These are phyloP conservation scores for Noctua janthina DNA, from an alignment of 2,888 invertebrate genomes.

Conservation along the genomic window DNA sequence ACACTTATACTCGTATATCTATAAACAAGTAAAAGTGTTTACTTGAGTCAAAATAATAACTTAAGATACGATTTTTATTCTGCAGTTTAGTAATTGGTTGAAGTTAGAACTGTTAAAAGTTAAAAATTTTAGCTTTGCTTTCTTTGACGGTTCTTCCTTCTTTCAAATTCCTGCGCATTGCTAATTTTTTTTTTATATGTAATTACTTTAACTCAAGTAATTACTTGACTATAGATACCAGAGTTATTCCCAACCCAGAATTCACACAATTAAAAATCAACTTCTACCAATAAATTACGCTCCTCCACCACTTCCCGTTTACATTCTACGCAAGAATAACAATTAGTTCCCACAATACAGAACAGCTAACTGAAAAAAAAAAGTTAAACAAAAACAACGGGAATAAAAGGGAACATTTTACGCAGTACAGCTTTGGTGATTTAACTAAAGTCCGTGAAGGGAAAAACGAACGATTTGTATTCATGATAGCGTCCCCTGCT, in stretches of 20 bases:
- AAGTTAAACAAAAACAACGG: conserved; percentile 53
- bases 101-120: too few species aligned
- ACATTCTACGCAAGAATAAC: conserved; percentile 54
- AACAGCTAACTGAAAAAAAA: conserved; percentile 55
- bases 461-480: conserved; percentile 72
- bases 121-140: too few species aligned
- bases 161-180: too few species aligned
- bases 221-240: too few species aligned
- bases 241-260: background rate
- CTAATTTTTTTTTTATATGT: too few species aligned
- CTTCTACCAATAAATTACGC: conserved; percentile 47
- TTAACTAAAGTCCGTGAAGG: conserved; percentile 71
- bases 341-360: conserved; percentile 54
- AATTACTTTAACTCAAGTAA: too few species aligned
- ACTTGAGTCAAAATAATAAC: too few species aligned
- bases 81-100: too few species aligned
- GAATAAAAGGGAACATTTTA: conserved; percentile 65
- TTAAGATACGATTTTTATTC: too few species aligned
- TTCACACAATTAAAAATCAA: conserved; percentile 39
- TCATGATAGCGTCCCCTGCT: conserved; percentile 71
- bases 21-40: too few species aligned
- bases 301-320: conserved; percentile 42
- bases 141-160: too few species aligned
- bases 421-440: conserved; percentile 70
- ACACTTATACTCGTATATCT: too few species aligned